Evolutionary conservation across 2,113 vertebrate genomes (phyloP).

Genomic region (Neogobius melanostomus): DNA sequence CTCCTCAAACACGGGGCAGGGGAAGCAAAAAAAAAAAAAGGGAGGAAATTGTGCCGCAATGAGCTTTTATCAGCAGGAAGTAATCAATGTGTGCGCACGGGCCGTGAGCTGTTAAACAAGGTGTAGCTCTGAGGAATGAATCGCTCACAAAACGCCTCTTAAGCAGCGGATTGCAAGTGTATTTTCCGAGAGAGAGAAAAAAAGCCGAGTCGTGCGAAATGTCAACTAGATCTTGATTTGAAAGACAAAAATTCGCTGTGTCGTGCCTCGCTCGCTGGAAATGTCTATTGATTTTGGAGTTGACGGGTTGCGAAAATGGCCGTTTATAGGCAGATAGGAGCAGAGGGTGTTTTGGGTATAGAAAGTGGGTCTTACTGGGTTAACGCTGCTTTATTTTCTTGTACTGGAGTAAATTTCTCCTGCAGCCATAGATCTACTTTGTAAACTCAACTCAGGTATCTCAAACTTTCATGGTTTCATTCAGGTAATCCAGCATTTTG

Average conservation of each 20-base stretch:
- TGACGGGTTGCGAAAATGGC: neutral
- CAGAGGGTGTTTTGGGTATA: neutral
- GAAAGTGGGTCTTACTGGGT: too few relatives aligned
- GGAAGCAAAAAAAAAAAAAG: slow-evolving; percentile 23
- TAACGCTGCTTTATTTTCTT: too few relatives aligned
- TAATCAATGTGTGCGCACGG: slow-evolving; percentile 54
- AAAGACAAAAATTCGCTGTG: neutral
- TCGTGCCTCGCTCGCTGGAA: slow-evolving; percentile 10
- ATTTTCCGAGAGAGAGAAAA: slow-evolving; percentile 3
- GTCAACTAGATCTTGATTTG: slow-evolving; percentile 6
- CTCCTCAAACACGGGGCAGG: slow-evolving; percentile 25
- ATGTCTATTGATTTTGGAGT: slow-evolving; percentile 26
- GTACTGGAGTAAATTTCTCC: too few relatives aligned
- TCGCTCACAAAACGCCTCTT: slow-evolving; percentile 32
- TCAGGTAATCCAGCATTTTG: too few relatives aligned
- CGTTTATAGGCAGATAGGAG: too few relatives aligned
- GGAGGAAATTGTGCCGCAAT: slow-evolving; percentile 7
- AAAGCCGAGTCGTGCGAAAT: slow-evolving; percentile 24
- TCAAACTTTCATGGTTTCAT: too few relatives aligned
- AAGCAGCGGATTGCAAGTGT: slow-evolving; percentile 8
- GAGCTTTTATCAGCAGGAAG: slow-evolving; percentile 46
- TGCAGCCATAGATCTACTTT: too few relatives aligned
- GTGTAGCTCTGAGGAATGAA: slow-evolving; percentile 50
- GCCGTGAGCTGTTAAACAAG: slow-evolving; percentile 40
- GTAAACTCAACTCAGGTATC: too few relatives aligned